A percentile compares a stretch with the other conserved stretches of the same genome.
These are phyloP conservation scores for Lepus timidus DNA, from an alignment of 2,113 vertebrate species.

Conservation along the genomic window DNA sequence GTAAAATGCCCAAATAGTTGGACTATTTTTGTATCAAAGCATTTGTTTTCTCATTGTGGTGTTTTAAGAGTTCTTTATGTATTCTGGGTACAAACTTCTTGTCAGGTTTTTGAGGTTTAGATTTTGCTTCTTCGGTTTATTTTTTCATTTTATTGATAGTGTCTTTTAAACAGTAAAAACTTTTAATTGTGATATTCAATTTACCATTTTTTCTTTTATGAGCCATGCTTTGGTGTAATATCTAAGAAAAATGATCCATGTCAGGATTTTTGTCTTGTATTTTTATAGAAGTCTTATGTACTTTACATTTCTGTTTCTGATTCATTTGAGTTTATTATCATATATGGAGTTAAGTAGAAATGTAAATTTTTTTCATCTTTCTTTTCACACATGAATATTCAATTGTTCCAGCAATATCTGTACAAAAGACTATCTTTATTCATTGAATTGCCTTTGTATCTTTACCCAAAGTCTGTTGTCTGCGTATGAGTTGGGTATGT, in stretches of 20 bases:
- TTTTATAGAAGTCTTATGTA: neutral
- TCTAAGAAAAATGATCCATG: neutral
- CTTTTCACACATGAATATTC: neutral
- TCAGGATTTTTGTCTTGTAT: neutral
- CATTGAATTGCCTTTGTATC: neutral
- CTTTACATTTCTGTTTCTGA: neutral
- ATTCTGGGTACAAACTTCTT: neutral
- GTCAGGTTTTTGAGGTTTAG: neutral
- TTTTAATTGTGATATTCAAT: neutral
- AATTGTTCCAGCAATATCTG: neutral
- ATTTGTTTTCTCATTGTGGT: neutral
- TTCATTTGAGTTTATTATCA: constrained; percentile 28
- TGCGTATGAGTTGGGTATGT: neutral
- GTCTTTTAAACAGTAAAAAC: neutral
- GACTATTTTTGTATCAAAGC: neutral
- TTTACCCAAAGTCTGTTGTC: neutral
- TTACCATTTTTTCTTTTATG: neutral
- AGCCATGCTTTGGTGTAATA: neutral
- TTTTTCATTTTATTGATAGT: neutral
- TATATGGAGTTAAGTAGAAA: neutral
- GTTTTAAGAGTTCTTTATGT: neutral
- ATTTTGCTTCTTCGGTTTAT: neutral
- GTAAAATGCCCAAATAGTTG: neutral
- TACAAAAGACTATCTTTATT: neutral
- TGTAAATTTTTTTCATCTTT: neutral